Base-by-base conservation (phyloP, 2,797 vertebrate genomes). In the Australoheros facetus region DNA sequence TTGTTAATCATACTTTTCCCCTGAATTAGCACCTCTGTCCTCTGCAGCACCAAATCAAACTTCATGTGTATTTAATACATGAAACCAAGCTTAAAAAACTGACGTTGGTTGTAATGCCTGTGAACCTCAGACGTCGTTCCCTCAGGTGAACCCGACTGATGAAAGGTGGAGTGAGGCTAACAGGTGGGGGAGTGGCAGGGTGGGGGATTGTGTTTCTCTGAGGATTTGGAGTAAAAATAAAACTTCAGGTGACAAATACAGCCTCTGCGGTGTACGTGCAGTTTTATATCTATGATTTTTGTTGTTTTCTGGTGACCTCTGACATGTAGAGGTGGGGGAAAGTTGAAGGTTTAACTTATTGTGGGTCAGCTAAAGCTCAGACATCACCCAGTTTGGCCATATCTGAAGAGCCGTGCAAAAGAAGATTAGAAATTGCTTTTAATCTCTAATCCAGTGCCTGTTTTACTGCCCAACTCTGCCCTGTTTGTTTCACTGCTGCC, bases 371-470 rank as follows among this genome's bases (percentile, higher is more conserved):
- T 66, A 56, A 34, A 83, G 89, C 85, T 91, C 88, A 91, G 85
- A 85, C 86, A 28, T 85, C 51, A 45, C n/a, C 28, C 53, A 60
- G 66, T 84, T 86, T 60, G 60, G 30, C n/a, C 74, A 73, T 66
- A 80, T 81, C 34, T 74, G 60, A 57, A 62, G 76, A 83, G 81
- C 74, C 51, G 0, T 3, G 77, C 74, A 76, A 77, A 86, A 85
- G 86, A 37, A 92, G 92, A 90, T 91, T 91, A 90, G 80, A 88
- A 89, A 89, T 76, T 56, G 48, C 58, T 84, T 89, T 86, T 84
- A 89, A 88, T 86, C 88, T 90, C 19, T 90, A 91, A 93, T 89
- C 89, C 58, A 0, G 12, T 3, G 45, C 69, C 42, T 79, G 56
- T 57, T 75, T 23, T 21, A 69, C 48, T 3, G 79, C 71, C 73